Evolutionary conservation across 2,113 vertebrate genomes (phyloP).

Genomic region (Oreocharis arfaki): DNA sequence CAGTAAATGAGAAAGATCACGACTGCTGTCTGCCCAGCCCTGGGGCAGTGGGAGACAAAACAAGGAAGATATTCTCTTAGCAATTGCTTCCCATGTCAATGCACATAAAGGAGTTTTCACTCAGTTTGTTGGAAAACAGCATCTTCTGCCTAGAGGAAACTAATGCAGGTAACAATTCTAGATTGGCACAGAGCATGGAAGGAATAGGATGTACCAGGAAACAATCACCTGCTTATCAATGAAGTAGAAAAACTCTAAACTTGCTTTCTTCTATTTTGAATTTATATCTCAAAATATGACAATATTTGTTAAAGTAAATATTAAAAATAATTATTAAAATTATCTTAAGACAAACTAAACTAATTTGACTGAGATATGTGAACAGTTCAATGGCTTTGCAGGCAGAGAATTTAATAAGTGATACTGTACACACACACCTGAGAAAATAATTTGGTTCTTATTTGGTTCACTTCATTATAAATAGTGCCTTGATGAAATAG

Average conservation of each 20-base stretch:
- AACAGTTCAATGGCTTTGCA: neutral
- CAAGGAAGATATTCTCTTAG: constrained; percentile 45
- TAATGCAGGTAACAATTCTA: neutral
- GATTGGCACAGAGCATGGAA: neutral
- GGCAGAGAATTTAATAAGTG: neutral
- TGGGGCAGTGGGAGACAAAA: constrained; percentile 26
- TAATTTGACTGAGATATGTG: neutral
- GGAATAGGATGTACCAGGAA: neutral
- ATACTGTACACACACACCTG: neutral
- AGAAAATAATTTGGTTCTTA: neutral
- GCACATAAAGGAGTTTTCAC: constrained; percentile 53
- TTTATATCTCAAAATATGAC: neutral
- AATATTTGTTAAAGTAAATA: neutral
- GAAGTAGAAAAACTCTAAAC: neutral
- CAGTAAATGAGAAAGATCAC: constrained; percentile 72
- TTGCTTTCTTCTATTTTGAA: neutral
- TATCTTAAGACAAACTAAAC: neutral
- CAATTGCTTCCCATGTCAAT: constrained; percentile 56
- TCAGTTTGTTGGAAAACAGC: constrained; percentile 32
- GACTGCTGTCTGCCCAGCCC: constrained; percentile 43
- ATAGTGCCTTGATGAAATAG: neutral
- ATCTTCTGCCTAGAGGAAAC: neutral
- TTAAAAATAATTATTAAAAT: neutral
- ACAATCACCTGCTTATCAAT: neutral
- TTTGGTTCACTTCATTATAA: neutral